A percentile compares a stretch with the other conserved stretches of the same genome.
These are phyloP conservation scores for Pteronotus mesoamericanus DNA, from an alignment of 2,797 vertebrate genomes.

Conservation along the genomic window DNA sequence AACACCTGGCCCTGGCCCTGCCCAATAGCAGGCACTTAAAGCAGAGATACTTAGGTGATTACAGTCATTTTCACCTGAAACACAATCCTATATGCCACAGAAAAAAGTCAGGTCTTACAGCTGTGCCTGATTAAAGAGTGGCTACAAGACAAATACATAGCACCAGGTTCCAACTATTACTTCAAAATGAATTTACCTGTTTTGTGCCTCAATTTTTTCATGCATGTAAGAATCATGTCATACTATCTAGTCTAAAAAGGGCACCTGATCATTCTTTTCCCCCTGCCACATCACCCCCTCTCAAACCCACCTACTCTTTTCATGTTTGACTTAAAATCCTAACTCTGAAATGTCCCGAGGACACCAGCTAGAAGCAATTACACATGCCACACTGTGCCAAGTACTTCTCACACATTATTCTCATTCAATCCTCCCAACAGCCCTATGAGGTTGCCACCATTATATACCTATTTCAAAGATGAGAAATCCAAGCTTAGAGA, in stretches of 20 bases:
- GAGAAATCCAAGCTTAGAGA: slow-evolving; percentile 25
- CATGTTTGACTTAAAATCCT: slow-evolving; percentile 1
- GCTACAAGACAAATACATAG: background rate
- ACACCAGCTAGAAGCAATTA: background rate
- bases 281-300: background rate
- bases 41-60: slow-evolving; percentile 30
- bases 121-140: background rate
- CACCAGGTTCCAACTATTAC: background rate
- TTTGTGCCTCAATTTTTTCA: background rate
- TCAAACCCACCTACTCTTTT: background rate
- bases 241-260: background rate
- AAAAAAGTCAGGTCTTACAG: background rate
- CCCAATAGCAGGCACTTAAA: background rate
- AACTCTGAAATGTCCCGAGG: background rate
- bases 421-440: background rate
- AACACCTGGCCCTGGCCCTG: slow-evolving; percentile 30
- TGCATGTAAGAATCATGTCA: background rate
- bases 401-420: background rate
- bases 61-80: slow-evolving; percentile 55
- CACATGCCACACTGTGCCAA: background rate
- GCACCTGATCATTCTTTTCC: background rate
- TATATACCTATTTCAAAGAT: background rate
- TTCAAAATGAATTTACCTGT: slow-evolving; percentile 19
- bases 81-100: background rate
- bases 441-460: background rate